phyloP scores from a whole-genome alignment of 2,888 invertebrate genomes.

The Platycheirus albimanus region DNA sequence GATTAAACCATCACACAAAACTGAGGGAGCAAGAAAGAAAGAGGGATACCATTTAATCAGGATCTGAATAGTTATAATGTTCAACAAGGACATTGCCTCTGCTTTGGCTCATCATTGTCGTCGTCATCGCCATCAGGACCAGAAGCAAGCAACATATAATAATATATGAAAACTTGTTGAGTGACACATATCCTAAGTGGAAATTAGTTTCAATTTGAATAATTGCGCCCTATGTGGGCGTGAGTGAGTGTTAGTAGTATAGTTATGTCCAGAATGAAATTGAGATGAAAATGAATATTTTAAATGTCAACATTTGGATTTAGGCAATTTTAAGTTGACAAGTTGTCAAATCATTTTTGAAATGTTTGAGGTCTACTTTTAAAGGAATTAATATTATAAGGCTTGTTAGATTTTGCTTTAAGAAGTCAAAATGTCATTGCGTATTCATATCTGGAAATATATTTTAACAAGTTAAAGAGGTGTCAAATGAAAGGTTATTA shows the following conservation, averaged over 20 bases:
- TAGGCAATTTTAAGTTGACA: not conserved
- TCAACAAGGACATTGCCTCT: constrained; percentile 1
- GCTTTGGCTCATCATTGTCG: no score
- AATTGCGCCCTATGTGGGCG: not conserved
- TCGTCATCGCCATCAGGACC: not conserved
- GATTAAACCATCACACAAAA: not conserved
- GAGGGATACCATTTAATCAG: not conserved
- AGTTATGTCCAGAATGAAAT: not conserved
- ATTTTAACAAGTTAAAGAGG: no score
- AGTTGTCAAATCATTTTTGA: not conserved
- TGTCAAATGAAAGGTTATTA: no score
- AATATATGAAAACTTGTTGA: constrained; percentile 28
- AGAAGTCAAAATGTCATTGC: no score
- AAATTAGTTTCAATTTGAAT: constrained; percentile 17
- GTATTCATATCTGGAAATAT: no score
- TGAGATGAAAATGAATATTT: not conserved
- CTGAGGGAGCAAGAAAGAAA: not conserved
- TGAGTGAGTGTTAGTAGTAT: not conserved
- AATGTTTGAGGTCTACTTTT: not conserved
- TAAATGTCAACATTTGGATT: not conserved
- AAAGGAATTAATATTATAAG: no score
- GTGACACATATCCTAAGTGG: not conserved
- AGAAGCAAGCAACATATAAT: not conserved
- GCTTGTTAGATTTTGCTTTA: no score
- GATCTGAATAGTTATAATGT: not conserved